These are phyloP conservation scores for Megalonaias nervosa DNA, from an alignment of 1,140 invertebrate species.

Conservation along the genomic window DNA sequence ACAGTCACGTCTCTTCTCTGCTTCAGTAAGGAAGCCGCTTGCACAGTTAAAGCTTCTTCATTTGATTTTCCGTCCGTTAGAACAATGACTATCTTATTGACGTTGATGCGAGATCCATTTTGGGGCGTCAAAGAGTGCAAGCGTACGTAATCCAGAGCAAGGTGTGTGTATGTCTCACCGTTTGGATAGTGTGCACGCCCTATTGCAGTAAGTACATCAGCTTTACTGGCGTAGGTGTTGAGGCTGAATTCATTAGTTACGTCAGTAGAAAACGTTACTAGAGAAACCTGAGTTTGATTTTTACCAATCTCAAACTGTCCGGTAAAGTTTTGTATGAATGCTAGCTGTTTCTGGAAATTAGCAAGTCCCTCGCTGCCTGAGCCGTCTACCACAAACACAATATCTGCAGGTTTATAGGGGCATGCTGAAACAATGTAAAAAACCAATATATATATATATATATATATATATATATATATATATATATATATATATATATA, in stretches of 20 bases:
- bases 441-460: no score
- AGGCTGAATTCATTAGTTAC: conserved; percentile 35
- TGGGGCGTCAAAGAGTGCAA: conserved; percentile 29
- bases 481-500: no score
- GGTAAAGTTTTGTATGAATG: conserved; percentile 47
- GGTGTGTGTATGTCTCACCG: conserved; percentile 37
- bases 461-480: no score
- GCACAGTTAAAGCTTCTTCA: conserved; percentile 17
- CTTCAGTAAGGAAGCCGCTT: conserved; percentile 36
- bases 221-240: conserved; percentile 29
- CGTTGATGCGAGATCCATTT: conserved; percentile 32
- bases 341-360: conserved; percentile 45
- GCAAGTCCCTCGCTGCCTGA: conserved; percentile 40
- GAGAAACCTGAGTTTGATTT: conserved; percentile 29
- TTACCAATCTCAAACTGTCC: conserved; percentile 45
- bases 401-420: conserved; percentile 38
- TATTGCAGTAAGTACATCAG: conserved; percentile 26
- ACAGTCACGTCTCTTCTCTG: conserved; percentile 22
- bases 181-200: conserved; percentile 25
- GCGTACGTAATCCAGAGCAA: conserved; percentile 35
- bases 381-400: conserved; percentile 53
- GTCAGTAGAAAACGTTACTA: conserved; percentile 30
- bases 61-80: conserved; percentile 49
- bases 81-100: conserved; percentile 40
- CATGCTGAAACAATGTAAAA: conserved; percentile 24